Base-by-base conservation (phyloP, 1,140 invertebrate species). In the Gerris buenoi region DNA sequence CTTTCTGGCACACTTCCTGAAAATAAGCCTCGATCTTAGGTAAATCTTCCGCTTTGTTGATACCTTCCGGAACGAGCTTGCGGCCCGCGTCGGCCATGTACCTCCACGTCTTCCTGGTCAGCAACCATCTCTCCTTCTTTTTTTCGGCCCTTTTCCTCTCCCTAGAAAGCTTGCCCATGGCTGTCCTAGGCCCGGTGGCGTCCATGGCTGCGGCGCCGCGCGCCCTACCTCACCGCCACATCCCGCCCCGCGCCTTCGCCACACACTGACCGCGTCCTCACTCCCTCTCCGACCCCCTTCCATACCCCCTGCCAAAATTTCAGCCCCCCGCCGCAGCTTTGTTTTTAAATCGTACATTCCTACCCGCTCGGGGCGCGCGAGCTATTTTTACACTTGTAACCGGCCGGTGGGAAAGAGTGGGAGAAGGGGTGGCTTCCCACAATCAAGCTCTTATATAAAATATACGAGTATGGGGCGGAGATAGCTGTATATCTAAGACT, bases 41-140 rank as follows among this genome's bases (percentile, higher is more conserved):
- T 27, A 91, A 81, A 72, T 90, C 88, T 72, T 90, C 88, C 0
- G 81, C 72, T 2, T 84, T 79, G 76, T 87, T 86, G 72, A 83
- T 82, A 0, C 81, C 81, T 63, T 92, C 90, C 0, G 90, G 89
- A 57, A 93, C 86, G 15, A 93, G 79, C 72, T 86, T 86, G 58
- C 88, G 83, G n/a, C 90, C 90, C 14, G 90, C 89, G 72, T 93
- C 90, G 0, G 89, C 84, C 90, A 93, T 93, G 75, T 92, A 92
- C 67, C 89, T 81, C 90, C 90, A 93, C 23, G 90, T 92, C 77
- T 93, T 93, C 27, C 90, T 79, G 2, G 90, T 91, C 25, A 92
- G 80, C 28, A 93, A 78, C 90, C 90, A 93, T 77, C 90, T 82
- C 76, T 92, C 73, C 15, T 61, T 68, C 63, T 67, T 73, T 59